phyloP scores from a whole-genome alignment of 2,113 vertebrate genomes.

The Notarius quadriscutis region DNA sequence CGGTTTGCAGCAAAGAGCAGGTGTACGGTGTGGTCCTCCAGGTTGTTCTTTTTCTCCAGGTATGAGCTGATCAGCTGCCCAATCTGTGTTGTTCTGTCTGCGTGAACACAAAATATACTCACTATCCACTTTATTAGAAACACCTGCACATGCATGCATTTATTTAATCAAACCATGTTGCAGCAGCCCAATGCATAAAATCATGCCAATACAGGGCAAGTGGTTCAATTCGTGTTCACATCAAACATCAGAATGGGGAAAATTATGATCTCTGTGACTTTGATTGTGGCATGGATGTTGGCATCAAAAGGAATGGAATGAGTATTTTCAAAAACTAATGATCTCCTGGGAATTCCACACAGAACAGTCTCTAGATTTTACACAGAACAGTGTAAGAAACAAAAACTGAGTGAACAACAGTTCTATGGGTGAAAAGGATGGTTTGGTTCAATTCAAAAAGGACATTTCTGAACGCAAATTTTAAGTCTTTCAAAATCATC shows the following conservation, averaged over 20 bases:
- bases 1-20: conserved; percentile 95
- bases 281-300: background rate
- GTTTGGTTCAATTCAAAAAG: too few relatives aligned
- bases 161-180: background rate
- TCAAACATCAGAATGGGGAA: background rate
- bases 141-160: background rate
- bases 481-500: too few relatives aligned
- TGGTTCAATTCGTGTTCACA: background rate
- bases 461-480: too few relatives aligned
- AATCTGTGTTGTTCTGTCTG: conserved; percentile 89
- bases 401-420: background rate
- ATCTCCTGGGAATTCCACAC: background rate
- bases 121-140: background rate
- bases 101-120: background rate
- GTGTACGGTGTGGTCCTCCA: conserved; percentile 91
- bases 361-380: background rate
- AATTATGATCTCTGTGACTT: too few relatives aligned
- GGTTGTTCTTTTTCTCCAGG: conserved; percentile 80
- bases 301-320: background rate
- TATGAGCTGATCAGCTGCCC: conserved; percentile 87
- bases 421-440: too few relatives aligned
- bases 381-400: background rate
- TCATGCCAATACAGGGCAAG: background rate
- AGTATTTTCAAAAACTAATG: background rate
- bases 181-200: background rate